These are phyloP conservation scores for Stegostoma tigrinum DNA, from an alignment of 2,113 vertebrate genomes.

Conservation along the genomic window DNA sequence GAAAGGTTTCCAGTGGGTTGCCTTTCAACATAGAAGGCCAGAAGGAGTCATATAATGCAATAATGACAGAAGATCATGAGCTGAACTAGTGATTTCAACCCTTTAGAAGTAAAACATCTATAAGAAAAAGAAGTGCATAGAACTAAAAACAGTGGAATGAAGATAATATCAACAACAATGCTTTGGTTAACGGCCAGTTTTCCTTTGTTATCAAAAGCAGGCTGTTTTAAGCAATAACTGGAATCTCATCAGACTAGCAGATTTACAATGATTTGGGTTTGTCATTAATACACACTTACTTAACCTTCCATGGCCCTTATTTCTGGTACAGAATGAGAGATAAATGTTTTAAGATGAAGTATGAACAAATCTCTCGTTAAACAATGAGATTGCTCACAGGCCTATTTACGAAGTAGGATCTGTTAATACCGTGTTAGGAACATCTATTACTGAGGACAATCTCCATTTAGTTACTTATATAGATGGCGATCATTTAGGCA, in stretches of 20 bases:
- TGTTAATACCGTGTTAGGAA: not conserved
- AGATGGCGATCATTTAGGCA: not conserved
- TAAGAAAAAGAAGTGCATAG: too few relatives aligned
- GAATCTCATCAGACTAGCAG: not conserved
- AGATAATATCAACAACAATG: not conserved
- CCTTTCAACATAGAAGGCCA: conserved; percentile 53
- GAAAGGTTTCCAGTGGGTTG: conserved; percentile 48
- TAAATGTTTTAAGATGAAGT: not conserved
- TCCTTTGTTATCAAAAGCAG: not conserved
- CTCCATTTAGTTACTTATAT: not conserved
- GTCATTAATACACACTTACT: not conserved
- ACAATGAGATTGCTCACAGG: not conserved
- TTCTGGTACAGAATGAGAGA: not conserved
- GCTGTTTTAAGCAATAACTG: not conserved
- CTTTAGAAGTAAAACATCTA: not conserved
- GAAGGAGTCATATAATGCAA: conserved; percentile 53
- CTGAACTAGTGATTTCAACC: not conserved
- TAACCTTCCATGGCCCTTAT: not conserved
- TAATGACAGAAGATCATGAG: conserved; percentile 49
- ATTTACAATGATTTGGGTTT: not conserved
- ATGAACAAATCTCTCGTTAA: not conserved
- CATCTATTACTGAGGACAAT: not conserved
- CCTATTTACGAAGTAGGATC: not conserved
- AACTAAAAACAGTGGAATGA: not conserved
- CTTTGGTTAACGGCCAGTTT: not conserved